Evolutionary conservation across 1,140 invertebrate species (phyloP).

Genomic region (Drosophila micromelanica): DNA sequence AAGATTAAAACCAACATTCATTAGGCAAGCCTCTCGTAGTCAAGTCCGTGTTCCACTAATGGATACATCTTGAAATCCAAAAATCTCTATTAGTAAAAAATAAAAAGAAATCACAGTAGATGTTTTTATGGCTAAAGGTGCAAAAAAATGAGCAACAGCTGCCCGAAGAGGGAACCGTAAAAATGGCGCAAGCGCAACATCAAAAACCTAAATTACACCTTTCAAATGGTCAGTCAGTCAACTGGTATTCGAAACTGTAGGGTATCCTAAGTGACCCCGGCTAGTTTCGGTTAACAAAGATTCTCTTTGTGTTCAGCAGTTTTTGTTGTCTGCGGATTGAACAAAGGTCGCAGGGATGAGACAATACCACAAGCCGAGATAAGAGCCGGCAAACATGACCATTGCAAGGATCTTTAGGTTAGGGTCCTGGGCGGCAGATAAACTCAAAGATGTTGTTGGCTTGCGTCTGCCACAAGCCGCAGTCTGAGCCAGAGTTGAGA

Average conservation of each 20-base stretch:
- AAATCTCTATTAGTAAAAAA: background rate
- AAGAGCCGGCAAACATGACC: conserved; percentile 59
- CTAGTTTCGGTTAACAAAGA: conserved; percentile 58
- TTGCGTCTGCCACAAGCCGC: conserved; percentile 65
- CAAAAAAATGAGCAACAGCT: conserved; percentile 62
- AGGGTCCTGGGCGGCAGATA: conserved; percentile 45
- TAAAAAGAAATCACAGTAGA: conserved; percentile 17
- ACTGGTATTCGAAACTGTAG: conserved; percentile 53
- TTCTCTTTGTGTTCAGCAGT: conserved; percentile 15
- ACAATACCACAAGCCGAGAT: conserved; percentile 80
- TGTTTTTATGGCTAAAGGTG: conserved; percentile 42
- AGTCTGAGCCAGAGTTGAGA: conserved; percentile 32
- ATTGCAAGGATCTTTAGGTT: conserved; percentile 52
- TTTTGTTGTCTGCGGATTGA: conserved; percentile 24
- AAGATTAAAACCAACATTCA: no score
- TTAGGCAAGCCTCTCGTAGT: no score
- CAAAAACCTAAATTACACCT: conserved; percentile 70
- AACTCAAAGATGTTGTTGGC: conserved; percentile 52
- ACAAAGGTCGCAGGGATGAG: conserved; percentile 52
- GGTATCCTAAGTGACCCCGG: conserved; percentile 56
- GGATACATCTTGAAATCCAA: background rate
- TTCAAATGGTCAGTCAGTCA: conserved; percentile 65
- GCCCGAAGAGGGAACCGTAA: background rate
- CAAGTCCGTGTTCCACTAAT: background rate
- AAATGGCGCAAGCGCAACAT: conserved; percentile 42